Base-by-base conservation (phyloP, 2,888 invertebrate species). In the Acronicta leporina region DNA sequence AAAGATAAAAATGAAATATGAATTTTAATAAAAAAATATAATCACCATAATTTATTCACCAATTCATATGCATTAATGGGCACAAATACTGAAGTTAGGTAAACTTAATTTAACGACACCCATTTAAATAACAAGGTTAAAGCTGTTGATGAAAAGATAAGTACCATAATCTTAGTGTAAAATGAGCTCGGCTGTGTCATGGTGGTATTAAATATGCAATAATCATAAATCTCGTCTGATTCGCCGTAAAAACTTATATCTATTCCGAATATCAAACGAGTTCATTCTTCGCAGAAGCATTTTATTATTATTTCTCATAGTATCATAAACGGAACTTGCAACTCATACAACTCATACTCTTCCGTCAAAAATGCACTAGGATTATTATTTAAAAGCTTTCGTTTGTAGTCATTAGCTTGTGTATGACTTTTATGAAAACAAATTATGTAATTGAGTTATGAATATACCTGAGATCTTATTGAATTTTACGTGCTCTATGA, bases 211-310 rank as follows among this genome's bases (percentile, higher is more conserved):
- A 76, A 43, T 6, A 16, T 43, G 60, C 27, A 65, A 73, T 79
- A 73, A 73, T 55, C 50, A 77, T 77, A 77, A 77, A 79, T 79
- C 76, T 68, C 41, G 25, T 51, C 52, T 76, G 69, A 69, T 79
- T 63, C 69, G 59, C 63, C 66, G 73, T 76, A 76, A 72, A 70
- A 62, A 59, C 52, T 57, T 69, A 62, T 73, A 64, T 73, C 59
- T 77, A 68, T 79, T 65, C 65, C 7, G 58, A 65, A 75, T 72
- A 79, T 79, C 76, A 72, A 72, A 79, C 59, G 62, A 54, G 61
- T 66, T 27, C 40, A 63, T 35, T 30, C 47, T 75, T 75, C 77
- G 61, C 59, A 68, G 75, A 78, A 75, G 45, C 57, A 69, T 70
- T 56, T 62, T 73, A 74, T 69, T 27, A 53, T 62, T 44, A 74